Evolutionary conservation across 2,797 vertebrate species (phyloP).

Genomic region (Falco berigora): DNA sequence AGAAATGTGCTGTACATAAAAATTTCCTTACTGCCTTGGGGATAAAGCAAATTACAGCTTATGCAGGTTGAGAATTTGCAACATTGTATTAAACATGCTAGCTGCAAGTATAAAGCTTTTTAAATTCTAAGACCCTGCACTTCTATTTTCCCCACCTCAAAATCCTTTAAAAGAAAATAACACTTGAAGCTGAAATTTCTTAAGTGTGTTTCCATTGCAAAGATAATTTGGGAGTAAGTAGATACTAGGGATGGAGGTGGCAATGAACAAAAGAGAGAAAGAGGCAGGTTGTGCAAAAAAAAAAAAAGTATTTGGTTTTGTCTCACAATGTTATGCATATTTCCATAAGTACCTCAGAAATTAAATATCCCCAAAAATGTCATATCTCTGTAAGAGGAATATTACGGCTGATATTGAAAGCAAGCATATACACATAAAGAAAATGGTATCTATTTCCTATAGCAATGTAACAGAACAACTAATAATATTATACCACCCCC

Average conservation of each 20-base stretch:
- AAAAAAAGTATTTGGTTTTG: background rate
- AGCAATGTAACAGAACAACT: background rate
- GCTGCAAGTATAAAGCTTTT: background rate
- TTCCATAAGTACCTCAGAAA: background rate
- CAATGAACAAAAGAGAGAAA: background rate
- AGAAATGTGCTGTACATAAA: background rate
- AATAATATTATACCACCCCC: background rate
- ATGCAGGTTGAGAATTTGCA: background rate
- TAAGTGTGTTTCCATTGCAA: background rate
- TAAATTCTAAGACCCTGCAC: background rate
- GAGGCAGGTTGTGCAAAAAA: background rate
- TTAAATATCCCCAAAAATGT: background rate
- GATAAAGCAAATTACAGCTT: background rate
- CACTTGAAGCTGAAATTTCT: background rate
- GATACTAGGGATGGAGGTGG: background rate
- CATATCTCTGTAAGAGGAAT: background rate
- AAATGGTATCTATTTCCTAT: background rate
- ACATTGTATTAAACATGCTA: background rate
- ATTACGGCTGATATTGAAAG: background rate
- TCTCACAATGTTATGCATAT: background rate
- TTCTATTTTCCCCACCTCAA: background rate
- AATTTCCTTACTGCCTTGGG: background rate
- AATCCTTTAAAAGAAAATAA: background rate
- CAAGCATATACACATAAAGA: background rate
- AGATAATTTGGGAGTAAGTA: background rate